phyloP scores from a whole-genome alignment of 2,113 vertebrate genomes.

The Gymnobelideus leadbeateri region DNA sequence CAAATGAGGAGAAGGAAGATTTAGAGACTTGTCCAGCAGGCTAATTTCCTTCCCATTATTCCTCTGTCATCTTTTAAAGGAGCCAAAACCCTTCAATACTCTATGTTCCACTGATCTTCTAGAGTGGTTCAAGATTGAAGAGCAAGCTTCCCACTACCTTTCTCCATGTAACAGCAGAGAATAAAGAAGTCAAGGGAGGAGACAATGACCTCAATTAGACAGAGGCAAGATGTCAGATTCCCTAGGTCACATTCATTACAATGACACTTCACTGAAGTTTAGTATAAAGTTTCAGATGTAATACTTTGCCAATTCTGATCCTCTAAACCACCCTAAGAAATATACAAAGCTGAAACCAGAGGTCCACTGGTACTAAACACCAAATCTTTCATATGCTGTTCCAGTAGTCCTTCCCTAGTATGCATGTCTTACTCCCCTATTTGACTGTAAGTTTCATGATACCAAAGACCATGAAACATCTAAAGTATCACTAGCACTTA shows the following conservation, averaged over 20 bases:
- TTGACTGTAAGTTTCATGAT: neutral
- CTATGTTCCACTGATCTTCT: neutral
- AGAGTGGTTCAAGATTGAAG: neutral
- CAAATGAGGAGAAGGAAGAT: constrained; percentile 15
- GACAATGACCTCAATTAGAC: neutral
- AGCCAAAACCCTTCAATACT: neutral
- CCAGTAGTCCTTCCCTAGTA: neutral
- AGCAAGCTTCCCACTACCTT: neutral
- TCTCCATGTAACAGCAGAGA: neutral
- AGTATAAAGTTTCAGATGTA: neutral
- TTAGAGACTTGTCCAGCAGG: constrained; percentile 32
- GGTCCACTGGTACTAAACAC: neutral
- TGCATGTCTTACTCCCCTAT: neutral
- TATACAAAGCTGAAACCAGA: neutral
- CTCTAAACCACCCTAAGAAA: neutral
- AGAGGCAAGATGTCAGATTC: neutral
- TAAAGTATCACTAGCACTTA: neutral
- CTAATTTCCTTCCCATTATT: neutral
- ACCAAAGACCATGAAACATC: neutral
- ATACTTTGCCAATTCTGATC: neutral
- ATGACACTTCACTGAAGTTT: neutral
- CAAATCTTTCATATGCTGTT: neutral
- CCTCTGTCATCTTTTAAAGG: neutral
- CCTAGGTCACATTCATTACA: neutral
- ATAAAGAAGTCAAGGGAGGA: neutral